Evolutionary conservation across 2,797 vertebrate genomes (phyloP).

Genomic region (Eupleurogrammus muticus): DNA sequence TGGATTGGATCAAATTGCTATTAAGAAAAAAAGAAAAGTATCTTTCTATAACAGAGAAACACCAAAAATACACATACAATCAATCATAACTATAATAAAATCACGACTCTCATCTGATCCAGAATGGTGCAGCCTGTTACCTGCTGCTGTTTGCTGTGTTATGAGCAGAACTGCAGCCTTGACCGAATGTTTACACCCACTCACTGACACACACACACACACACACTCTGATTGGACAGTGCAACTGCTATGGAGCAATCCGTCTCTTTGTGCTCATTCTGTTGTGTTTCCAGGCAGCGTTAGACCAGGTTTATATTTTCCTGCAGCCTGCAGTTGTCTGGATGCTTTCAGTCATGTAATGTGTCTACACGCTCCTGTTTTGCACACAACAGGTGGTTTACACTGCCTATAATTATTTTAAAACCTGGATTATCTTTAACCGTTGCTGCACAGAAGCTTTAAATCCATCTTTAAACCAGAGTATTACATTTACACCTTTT

Average conservation of each 20-base stretch:
- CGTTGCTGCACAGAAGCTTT: neutral
- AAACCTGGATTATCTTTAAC: conserved; percentile 14
- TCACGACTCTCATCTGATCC: too few relatives aligned
- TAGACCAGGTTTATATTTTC: neutral
- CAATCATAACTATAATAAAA: too few relatives aligned
- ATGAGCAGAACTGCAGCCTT: conserved; percentile 7
- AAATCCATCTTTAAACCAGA: neutral
- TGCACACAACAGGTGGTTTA: neutral
- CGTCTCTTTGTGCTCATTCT: neutral
- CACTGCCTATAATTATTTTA: neutral
- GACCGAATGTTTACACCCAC: conserved; percentile 14
- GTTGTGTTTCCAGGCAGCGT: conserved; percentile 32
- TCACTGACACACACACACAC: neutral
- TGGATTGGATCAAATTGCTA: too few relatives aligned
- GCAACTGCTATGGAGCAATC: neutral
- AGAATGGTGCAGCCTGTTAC: neutral
- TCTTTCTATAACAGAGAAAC: too few relatives aligned
- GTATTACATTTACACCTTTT: conserved; percentile 8
- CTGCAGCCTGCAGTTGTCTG: neutral
- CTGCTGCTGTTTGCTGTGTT: neutral
- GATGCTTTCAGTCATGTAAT: too few relatives aligned
- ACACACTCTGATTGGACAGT: conserved; percentile 19
- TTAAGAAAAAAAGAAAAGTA: too few relatives aligned
- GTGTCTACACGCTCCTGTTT: neutral
- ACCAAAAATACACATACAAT: too few relatives aligned